Percentiles rank a stretch among this genome's conserved stretches.
phyloP scores from a whole-genome alignment of 2,888 invertebrate species.

The Plemyria rubiginata region DNA sequence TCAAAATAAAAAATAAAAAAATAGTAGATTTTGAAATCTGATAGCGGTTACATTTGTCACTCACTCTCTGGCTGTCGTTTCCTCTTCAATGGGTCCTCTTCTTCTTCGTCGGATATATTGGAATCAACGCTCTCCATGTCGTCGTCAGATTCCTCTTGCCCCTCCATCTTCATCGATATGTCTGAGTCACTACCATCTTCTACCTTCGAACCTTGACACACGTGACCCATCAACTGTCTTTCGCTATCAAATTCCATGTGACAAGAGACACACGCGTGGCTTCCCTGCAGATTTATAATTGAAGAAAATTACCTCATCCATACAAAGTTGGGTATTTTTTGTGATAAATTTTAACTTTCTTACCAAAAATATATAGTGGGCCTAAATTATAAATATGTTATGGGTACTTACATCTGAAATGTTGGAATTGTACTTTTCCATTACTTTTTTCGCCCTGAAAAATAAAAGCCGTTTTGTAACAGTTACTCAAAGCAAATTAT shows the following conservation, averaged over 20 bases:
- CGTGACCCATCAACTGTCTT: slow-evolving; percentile 40
- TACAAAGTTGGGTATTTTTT: too few relatives aligned
- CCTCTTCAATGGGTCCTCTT: slow-evolving; percentile 43
- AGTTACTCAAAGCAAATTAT: background rate
- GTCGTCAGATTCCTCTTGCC: slow-evolving; percentile 37
- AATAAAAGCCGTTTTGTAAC: slow-evolving; percentile 2
- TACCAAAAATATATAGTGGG: too few relatives aligned
- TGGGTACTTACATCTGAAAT: slow-evolving; percentile 50
- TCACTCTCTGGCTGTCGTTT: slow-evolving; percentile 42
- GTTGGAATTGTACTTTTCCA: slow-evolving; percentile 57
- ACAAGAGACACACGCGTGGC: slow-evolving; percentile 27
- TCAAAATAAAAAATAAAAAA: too few relatives aligned
- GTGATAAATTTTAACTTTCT: too few relatives aligned
- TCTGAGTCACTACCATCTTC: slow-evolving; percentile 53
- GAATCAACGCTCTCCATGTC: slow-evolving; percentile 57
- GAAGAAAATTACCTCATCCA: background rate
- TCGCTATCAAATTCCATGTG: slow-evolving; percentile 35
- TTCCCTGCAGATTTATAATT: slow-evolving; percentile 20
- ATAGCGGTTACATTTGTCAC: slow-evolving; percentile 19
- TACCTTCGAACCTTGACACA: slow-evolving; percentile 34
- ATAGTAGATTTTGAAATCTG: too few relatives aligned
- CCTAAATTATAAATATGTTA: background rate
- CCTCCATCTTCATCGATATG: slow-evolving; percentile 49
- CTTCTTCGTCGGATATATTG: slow-evolving; percentile 58
- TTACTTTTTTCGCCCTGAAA: slow-evolving; percentile 66